These are phyloP conservation scores for Sinohyriopsis cumingii DNA, from an alignment of 2,888 invertebrate species.

Conservation along the genomic window DNA sequence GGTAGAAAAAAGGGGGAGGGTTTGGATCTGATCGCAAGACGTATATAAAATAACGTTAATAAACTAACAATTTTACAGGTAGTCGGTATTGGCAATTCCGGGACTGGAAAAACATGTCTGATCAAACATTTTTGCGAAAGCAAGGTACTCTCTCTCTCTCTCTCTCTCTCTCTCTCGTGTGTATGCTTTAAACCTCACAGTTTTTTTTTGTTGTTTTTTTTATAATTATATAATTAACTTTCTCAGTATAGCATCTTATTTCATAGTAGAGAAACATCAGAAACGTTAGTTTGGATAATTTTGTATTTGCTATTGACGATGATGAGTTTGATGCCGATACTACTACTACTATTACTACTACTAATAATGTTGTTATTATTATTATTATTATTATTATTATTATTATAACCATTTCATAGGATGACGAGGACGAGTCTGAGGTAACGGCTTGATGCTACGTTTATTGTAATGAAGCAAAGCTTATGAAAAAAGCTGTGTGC, in stretches of 20 bases:
- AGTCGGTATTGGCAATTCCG: constrained; percentile 66
- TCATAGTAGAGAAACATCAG: no score
- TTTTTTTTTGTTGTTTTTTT: no score
- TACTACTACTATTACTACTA: not conserved
- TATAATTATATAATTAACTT: no score
- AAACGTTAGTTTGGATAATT: not conserved
- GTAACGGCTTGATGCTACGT: no score
- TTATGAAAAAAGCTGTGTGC: no score
- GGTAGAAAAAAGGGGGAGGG: no score
- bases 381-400: no score
- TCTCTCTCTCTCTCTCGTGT: not conserved
- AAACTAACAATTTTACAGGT: constrained; percentile 45
- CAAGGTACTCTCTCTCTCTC: constrained; percentile 49
- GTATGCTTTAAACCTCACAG: not conserved
- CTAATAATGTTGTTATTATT: not conserved
- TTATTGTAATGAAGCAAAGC: no score
- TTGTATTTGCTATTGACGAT: not conserved
- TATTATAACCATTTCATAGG: no score
- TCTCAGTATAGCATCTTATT: not conserved
- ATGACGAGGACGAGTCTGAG: no score
- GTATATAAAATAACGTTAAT: no score
- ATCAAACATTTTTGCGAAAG: constrained; percentile 71
- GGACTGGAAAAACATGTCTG: constrained; percentile 68
- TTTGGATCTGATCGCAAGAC: no score
- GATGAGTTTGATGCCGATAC: not conserved